These are phyloP conservation scores for Strigamia crassipes DNA, from an alignment of 2,888 invertebrate species.

Conservation along the genomic window DNA sequence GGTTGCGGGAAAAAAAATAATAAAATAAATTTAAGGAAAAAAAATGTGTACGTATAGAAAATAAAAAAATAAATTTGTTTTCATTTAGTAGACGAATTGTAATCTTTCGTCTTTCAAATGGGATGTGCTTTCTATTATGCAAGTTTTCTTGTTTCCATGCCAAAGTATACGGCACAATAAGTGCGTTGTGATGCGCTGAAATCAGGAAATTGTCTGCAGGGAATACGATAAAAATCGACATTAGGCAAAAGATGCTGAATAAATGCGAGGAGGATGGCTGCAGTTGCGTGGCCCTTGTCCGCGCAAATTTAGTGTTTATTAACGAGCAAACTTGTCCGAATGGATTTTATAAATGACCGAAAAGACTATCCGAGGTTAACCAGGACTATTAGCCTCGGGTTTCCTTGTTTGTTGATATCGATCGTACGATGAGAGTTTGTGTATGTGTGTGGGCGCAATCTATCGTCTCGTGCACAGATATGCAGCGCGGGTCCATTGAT, in stretches of 20 bases:
- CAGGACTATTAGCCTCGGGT: constrained; percentile 30
- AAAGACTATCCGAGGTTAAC: constrained; percentile 27
- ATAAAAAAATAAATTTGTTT: too few relatives aligned
- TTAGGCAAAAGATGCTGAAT: not conserved
- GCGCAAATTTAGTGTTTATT: not conserved
- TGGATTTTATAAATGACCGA: constrained; percentile 35
- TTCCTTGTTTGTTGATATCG: constrained; percentile 16
- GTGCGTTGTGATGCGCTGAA: not conserved
- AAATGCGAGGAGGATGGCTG: not conserved
- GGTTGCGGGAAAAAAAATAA: not conserved
- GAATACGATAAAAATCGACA: constrained; percentile 6
- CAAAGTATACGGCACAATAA: constrained; percentile 4
- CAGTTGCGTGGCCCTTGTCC: not conserved
- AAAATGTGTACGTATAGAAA: too few relatives aligned
- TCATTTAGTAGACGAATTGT: too few relatives aligned
- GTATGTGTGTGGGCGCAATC: constrained; percentile 1
- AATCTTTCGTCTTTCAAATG: not conserved
- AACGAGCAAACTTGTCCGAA: constrained; percentile 28
- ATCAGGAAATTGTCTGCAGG: constrained; percentile 8
- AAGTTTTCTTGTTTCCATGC: constrained; percentile 4
- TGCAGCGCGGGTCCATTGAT: constrained; percentile 12
- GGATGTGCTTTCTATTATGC: not conserved
- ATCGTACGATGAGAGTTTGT: not conserved
- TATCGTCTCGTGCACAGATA: constrained; percentile 17
- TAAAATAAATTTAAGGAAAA: not conserved